Percentiles rank a stretch among this genome's conserved stretches.
phyloP scores from a whole-genome alignment of 2,888 invertebrate genomes.

The Mythimna ferrago region DNA sequence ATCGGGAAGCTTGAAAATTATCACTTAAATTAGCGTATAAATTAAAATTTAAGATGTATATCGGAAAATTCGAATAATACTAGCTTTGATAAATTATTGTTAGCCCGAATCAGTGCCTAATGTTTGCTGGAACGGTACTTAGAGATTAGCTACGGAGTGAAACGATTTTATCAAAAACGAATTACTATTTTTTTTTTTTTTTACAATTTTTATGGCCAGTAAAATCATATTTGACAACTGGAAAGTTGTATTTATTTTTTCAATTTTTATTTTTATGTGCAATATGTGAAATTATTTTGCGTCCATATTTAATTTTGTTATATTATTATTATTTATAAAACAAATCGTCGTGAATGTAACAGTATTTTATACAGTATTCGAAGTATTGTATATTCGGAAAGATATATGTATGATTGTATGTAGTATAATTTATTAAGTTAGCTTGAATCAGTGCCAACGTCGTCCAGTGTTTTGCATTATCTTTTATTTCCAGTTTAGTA shows the following conservation, averaged over 20 bases:
- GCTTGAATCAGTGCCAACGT: slow-evolving; percentile 80
- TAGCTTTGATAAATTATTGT: slow-evolving; percentile 87
- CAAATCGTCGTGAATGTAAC: slow-evolving; percentile 82
- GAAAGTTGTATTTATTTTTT: slow-evolving; percentile 46
- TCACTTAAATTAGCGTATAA: slow-evolving; percentile 69
- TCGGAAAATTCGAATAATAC: slow-evolving; percentile 76
- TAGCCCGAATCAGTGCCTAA: slow-evolving; percentile 89
- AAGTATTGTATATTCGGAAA: slow-evolving; percentile 71
- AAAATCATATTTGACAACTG: slow-evolving; percentile 41
- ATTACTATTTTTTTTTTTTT: slow-evolving; percentile 28
- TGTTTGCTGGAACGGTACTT: slow-evolving; percentile 76
- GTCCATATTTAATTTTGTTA: slow-evolving; percentile 83
- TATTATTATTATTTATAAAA: slow-evolving; percentile 70
- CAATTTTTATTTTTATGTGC: slow-evolving; percentile 79
- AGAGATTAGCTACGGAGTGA: slow-evolving; percentile 79
- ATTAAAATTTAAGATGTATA: slow-evolving; percentile 80
- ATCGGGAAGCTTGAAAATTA: slow-evolving; percentile 71
- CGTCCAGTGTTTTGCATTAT: slow-evolving; percentile 75
- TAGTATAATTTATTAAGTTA: slow-evolving; percentile 75
- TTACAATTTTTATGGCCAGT: slow-evolving; percentile 64
- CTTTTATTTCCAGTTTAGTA: slow-evolving; percentile 72
- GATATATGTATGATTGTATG: slow-evolving; percentile 67
- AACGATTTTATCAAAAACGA: slow-evolving; percentile 53
- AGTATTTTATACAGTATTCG: slow-evolving; percentile 88
- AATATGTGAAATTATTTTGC: slow-evolving; percentile 89